Percentiles rank a stretch among this genome's conserved stretches.
These are phyloP conservation scores for Mixornis gularis DNA, from an alignment of 2,113 vertebrate genomes.

Conservation along the genomic window DNA sequence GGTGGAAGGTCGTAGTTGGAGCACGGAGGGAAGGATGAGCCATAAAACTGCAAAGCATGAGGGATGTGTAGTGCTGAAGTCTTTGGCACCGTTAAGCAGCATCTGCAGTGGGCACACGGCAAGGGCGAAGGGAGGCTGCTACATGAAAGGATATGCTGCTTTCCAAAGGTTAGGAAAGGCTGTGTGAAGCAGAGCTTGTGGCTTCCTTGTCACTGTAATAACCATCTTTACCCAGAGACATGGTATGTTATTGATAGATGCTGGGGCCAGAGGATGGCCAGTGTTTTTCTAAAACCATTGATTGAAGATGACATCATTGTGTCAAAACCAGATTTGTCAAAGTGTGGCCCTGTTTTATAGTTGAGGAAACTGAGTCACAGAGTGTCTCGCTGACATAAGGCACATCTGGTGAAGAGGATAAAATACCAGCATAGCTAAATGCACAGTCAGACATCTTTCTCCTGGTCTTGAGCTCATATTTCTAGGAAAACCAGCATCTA, in stretches of 20 bases:
- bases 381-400: background rate
- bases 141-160: background rate
- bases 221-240: background rate
- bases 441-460: background rate
- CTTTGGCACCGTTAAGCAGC: background rate
- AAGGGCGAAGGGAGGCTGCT: background rate
- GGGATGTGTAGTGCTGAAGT: background rate
- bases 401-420: background rate
- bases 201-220: background rate
- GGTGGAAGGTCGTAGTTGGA: slow-evolving; percentile 1
- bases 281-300: background rate
- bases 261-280: background rate
- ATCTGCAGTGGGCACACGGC: background rate
- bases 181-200: background rate
- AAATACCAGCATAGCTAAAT: background rate
- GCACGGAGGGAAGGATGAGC: background rate
- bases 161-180: background rate
- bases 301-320: background rate
- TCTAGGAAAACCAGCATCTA: background rate
- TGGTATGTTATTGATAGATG: background rate
- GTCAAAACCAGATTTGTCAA: background rate
- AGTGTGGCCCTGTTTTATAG: background rate
- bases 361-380: slow-evolving; percentile 1
- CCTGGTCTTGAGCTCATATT: background rate
- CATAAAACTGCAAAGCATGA: background rate